Evolutionary conservation across 2,113 vertebrate genomes (phyloP), one percentile per base, ranked within the genome.

Genomic region (Zootoca vivipara): DNA sequence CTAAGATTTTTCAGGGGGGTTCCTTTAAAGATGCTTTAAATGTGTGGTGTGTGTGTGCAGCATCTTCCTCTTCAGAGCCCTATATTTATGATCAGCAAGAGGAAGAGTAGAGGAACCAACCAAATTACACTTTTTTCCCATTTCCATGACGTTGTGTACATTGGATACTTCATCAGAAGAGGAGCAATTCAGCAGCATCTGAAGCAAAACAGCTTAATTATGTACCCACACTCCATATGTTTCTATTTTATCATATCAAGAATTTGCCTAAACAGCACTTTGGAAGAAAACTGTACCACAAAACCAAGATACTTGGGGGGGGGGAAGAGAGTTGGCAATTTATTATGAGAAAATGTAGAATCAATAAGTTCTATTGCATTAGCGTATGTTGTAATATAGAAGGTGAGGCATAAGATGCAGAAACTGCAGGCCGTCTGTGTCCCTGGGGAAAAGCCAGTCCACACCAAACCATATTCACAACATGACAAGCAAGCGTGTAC

Each of bases 331-430:
- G 79, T 4, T 35, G 42, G 12, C 5, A 67, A 18, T 83, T 84
- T 52, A 64, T 78, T 7, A 18, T 24, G 0, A n/a, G 69, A 90
- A 38, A 77, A 18, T 0, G 0, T 2, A 20, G 42, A 91, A 78
- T 83, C 0, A 74, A 62, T 0, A 0, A 10, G 52, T 87, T 62
- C 72, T 64, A 1, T 7, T 56, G 15, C 10, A 52, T 65, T 20
- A 62, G 12, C 10, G 3, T 38, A 65, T 26, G 33, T 40, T 82
- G 79, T 65, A 33, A 38, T 65, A 65, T 35, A 64, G 33, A 82
- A 65, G 33, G 22, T 64, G 56, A 35, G 8, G n/a, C 56, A 81
- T 64, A 35, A 58, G 46, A 20, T 79, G 30, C 28, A 56, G 46
- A 56, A 15, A 24, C 13, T n/a, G 24, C 24, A 5, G 42, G 5